A percentile compares a stretch with the other conserved stretches of the same genome.
Evolutionary conservation across 2,113 vertebrate genomes (phyloP).

Genomic region (Elanus axillaris): DNA sequence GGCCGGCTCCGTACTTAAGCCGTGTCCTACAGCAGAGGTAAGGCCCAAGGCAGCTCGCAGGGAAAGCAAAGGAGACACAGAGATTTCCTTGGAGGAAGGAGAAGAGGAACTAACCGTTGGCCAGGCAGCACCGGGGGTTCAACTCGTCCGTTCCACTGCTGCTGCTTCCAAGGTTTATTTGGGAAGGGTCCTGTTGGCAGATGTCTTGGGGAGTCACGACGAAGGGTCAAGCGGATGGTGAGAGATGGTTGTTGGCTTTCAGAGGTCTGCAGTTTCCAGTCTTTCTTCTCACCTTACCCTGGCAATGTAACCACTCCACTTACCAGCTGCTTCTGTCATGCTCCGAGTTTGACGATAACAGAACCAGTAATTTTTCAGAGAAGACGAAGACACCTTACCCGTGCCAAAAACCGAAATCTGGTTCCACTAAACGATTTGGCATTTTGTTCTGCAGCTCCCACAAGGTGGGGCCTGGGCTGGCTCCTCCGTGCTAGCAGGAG

Average conservation of each 20-base stretch:
- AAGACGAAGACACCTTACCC: not conserved
- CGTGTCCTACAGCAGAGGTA: not conserved
- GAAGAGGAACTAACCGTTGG: not conserved
- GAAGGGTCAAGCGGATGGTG: accelerated
- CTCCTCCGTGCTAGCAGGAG: not conserved
- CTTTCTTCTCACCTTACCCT: not conserved
- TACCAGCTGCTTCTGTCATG: accelerated
- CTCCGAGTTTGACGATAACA: not conserved
- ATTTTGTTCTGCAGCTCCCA: not conserved
- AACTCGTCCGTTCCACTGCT: not conserved
- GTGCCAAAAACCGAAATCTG: not conserved
- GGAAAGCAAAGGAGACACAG: not conserved
- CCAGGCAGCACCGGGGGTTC: not conserved
- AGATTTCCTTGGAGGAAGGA: not conserved
- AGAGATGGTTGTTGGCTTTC: not conserved
- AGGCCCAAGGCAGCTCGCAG: accelerated
- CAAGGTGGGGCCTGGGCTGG: not conserved
- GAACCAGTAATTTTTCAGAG: not conserved
- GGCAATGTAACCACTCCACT: not conserved
- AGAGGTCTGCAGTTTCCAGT: not conserved
- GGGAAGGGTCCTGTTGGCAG: not conserved
- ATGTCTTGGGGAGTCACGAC: accelerated
- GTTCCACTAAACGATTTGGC: not conserved
- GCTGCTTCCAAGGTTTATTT: not conserved
- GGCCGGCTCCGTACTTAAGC: not conserved